Conservation (phyloP, 2,888 invertebrate species). For the Rotaria magnacalcarata region DNA sequence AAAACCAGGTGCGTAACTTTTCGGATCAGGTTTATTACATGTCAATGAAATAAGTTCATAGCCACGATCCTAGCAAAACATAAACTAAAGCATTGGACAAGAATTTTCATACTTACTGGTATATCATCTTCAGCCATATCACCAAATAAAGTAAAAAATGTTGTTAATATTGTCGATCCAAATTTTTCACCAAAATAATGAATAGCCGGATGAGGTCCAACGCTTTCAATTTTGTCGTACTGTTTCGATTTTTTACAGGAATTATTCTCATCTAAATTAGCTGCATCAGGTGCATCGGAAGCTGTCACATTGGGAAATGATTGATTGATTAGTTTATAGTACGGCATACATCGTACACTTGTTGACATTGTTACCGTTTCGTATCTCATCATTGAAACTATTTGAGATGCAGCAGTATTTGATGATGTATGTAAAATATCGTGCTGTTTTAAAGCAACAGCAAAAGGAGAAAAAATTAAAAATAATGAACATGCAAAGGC, state of each 20-base stretch:
- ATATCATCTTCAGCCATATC: constrained; percentile 50
- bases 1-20: constrained; percentile 52
- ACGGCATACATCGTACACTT: neutral
- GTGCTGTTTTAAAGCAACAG: neutral
- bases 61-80: neutral
- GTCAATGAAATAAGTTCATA: neutral
- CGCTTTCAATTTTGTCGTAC: neutral
- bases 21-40: constrained; percentile 49
- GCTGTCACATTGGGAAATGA: neutral
- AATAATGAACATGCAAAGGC: constrained; percentile 56
- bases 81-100: neutral
- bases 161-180: neutral
- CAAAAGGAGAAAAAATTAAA: constrained; percentile 55
- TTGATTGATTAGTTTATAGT: neutral
- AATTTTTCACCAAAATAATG: neutral
- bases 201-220: neutral
- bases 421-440: neutral
- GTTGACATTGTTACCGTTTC: neutral
- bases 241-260: neutral
- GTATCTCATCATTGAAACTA: neutral
- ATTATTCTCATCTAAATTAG: neutral
- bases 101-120: constrained; percentile 54
- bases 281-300: neutral
- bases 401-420: neutral
- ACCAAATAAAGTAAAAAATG: constrained; percentile 32